A percentile compares a stretch with the other conserved stretches of the same genome.
Conservation (phyloP, 2,113 vertebrate genomes). For the Carlito syrichta region DNA sequence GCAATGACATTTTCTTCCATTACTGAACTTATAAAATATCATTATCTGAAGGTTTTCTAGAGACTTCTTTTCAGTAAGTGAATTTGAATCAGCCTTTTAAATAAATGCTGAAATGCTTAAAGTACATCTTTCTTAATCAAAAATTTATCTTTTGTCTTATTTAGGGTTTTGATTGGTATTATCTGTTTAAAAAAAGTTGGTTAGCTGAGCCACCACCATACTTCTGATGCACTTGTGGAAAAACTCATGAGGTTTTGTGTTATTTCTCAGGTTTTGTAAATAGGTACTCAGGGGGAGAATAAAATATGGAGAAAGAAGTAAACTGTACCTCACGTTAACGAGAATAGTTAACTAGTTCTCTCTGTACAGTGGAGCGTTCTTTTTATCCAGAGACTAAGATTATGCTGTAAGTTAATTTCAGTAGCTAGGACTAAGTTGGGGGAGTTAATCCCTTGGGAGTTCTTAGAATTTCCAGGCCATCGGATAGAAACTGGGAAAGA, state of each 20-base stretch:
- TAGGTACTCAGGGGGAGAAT: neutral
- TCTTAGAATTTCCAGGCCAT: neutral
- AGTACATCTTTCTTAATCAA: neutral
- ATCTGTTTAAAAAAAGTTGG: neutral
- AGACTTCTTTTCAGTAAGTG: neutral
- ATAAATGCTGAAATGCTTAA: slow-evolving; percentile 20
- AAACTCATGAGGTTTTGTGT: neutral
- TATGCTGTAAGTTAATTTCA: slow-evolving; percentile 38
- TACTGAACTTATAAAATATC: neutral
- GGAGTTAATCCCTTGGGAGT: neutral
- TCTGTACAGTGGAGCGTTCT: neutral
- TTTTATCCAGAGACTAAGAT: neutral
- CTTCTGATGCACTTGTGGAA: neutral
- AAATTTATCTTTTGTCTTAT: neutral
- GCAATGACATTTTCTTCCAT: slow-evolving; percentile 1
- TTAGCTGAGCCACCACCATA: neutral
- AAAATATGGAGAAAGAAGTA: neutral
- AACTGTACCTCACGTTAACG: neutral
- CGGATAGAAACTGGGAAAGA: neutral
- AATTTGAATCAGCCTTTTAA: slow-evolving; percentile 19
- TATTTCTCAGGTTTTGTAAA: neutral
- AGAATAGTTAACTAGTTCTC: neutral
- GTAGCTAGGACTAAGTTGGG: neutral
- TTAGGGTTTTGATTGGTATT: neutral
- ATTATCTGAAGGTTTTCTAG: neutral